Percentiles rank a stretch among this genome's conserved stretches.
Conservation (phyloP, 2,888 invertebrate species). For the Pandemis heparana region DNA sequence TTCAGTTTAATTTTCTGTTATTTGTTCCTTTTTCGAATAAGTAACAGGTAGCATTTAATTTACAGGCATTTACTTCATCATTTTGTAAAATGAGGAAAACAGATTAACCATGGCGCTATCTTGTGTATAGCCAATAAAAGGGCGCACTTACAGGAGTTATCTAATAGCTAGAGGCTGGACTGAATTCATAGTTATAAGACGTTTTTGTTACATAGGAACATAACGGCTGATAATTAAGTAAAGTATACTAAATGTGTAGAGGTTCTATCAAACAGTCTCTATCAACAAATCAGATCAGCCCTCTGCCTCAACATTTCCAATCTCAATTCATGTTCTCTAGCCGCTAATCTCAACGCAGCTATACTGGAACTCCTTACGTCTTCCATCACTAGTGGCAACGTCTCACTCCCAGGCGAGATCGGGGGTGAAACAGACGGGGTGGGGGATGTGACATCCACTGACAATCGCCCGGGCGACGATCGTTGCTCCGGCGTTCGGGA, state of each 20-base stretch:
- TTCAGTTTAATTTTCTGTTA: too few species aligned
- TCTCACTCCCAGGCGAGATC: slow-evolving; percentile 80
- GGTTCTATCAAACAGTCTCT: background rate
- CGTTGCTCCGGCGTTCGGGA: slow-evolving; percentile 62
- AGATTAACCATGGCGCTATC: too few species aligned
- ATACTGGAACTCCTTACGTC: slow-evolving; percentile 95
- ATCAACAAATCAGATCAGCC: slow-evolving; percentile 78
- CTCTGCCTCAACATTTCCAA: slow-evolving; percentile 93
- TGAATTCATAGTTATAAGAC: background rate
- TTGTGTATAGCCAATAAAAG: too few species aligned
- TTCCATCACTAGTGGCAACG: slow-evolving; percentile 79
- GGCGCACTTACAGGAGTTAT: background rate
- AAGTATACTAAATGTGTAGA: background rate
- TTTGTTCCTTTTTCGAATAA: too few species aligned
- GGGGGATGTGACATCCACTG: slow-evolving; percentile 67
- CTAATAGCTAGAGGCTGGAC: background rate
- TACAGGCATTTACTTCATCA: too few species aligned
- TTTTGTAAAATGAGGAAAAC: too few species aligned
- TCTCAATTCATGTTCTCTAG: slow-evolving; percentile 94
- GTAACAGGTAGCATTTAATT: too few species aligned
- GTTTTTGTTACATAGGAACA: background rate
- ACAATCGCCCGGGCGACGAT: slow-evolving; percentile 52
- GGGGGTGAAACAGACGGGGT: slow-evolving; percentile 83
- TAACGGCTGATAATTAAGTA: background rate
- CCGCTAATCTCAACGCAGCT: slow-evolving; percentile 93